Evolutionary conservation across 2,888 invertebrate species (phyloP), one percentile per base, ranked within the genome.

Genomic region (Loripinus fragilis): DNA sequence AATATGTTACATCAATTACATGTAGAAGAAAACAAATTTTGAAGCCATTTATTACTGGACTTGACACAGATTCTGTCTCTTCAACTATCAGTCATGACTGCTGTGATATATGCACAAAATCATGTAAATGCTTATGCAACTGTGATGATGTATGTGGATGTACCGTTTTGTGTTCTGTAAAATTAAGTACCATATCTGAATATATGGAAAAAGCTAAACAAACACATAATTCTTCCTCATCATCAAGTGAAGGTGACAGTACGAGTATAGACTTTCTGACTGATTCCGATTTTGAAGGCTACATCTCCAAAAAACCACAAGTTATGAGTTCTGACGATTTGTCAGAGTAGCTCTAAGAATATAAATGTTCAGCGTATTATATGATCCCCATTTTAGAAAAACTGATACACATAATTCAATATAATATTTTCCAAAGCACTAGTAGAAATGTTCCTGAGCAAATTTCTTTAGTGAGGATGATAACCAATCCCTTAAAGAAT

Each of bases 371-470:
- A n/a, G n/a, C n/a, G n/a, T n/a, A n/a, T n/a, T n/a, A n/a, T n/a
- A n/a, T n/a, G n/a, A n/a, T n/a, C n/a, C n/a, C n/a, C n/a, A n/a
- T n/a, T n/a, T n/a, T n/a, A n/a, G n/a, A n/a, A n/a, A n/a, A n/a
- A n/a, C n/a, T n/a, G n/a, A n/a, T n/a, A n/a, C n/a, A n/a, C n/a
- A n/a, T n/a, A n/a, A n/a, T n/a, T n/a, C 42, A 42, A 8, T n/a
- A n/a, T n/a, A n/a, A n/a, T n/a, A n/a, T n/a, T n/a, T n/a, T n/a
- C n/a, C n/a, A n/a, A n/a, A n/a, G n/a, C n/a, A 50, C n/a, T 50
- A 64, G 23, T 78, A 78, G 30, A 67, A 74, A 23, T 79, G 79
- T 69, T 71, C 73, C n/a, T 33, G 45, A 23, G 33, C 0, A 72
- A 52, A 68, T 12, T 71, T 74, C 17, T n/a, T 41, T 41, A 41